phyloP scores from a whole-genome alignment of 2,113 vertebrate species.

The Arothron firmamentum region DNA sequence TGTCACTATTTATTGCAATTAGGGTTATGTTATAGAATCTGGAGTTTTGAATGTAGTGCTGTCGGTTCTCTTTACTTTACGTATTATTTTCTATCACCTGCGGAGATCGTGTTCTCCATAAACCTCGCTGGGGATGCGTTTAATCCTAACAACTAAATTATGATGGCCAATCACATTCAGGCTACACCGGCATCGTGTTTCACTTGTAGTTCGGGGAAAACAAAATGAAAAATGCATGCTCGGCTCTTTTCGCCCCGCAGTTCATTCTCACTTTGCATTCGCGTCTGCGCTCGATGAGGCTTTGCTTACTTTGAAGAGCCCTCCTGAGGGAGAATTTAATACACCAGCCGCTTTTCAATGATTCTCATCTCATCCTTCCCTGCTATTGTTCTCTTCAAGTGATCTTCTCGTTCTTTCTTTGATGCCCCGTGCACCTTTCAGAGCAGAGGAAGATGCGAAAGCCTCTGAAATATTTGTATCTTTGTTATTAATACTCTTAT shows the following conservation, averaged over 20 bases:
- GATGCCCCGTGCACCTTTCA: not conserved
- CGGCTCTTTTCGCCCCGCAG: not conserved
- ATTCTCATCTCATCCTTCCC: constrained; percentile 7
- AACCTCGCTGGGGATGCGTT: too few relatives aligned
- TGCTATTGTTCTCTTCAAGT: constrained; percentile 14
- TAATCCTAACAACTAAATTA: too few relatives aligned
- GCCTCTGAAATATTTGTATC: not conserved
- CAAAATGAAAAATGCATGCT: constrained; percentile 5
- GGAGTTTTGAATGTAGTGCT: too few relatives aligned
- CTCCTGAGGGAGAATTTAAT: constrained; percentile 28
- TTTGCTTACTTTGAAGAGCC: constrained; percentile 30
- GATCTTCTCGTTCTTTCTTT: constrained; percentile 1
- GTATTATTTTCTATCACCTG: too few relatives aligned
- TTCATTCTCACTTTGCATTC: not conserved
- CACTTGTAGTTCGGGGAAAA: not conserved
- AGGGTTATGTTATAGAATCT: too few relatives aligned
- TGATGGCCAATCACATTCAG: too few relatives aligned
- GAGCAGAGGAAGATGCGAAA: too few relatives aligned
- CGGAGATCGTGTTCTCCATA: too few relatives aligned
- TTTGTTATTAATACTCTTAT: not conserved
- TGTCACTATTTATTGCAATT: too few relatives aligned
- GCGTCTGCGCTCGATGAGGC: not conserved
- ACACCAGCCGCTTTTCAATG: constrained; percentile 22
- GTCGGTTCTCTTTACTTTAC: too few relatives aligned
- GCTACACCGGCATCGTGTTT: not conserved